Evolutionary conservation across 2,888 invertebrate genomes (phyloP), one percentile per base, ranked within the genome.

Genomic region (Tuta absoluta): DNA sequence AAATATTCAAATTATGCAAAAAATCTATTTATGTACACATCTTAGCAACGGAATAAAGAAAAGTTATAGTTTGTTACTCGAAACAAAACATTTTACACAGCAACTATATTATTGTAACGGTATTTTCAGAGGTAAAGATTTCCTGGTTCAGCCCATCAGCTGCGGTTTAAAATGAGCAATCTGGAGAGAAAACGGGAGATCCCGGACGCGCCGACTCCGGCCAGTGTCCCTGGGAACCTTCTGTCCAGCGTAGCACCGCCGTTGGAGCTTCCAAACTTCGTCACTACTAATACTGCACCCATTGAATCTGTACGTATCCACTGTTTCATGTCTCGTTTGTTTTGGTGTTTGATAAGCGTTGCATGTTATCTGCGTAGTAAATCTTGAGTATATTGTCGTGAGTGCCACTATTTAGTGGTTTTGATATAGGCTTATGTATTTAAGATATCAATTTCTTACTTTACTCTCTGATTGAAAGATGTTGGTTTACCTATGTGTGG

Each of bases 231-330:
- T 17, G 93, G 93, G 51, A 95, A 94, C 79, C 77, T 95, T 66
- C 79, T 95, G 63, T 94, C 95, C 0, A 95, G 93, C 74, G 93
- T 95, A n/a, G 92, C 94, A 56, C 95, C 95, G 5, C 95, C 95
- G 0, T 90, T 93, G 28, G 93, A 94, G 71, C 85, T 95, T 51
- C 95, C 95, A 0, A 95, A 93, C 79, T 95, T 95, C 67, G 87
- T 94, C 14, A 92, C 92, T 65, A 84, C 92, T 51, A 75, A 80
- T 14, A 67, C 76, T n/a, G 66, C 74, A 1, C 71, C 78, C 33
- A 65, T 51, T 33, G 65, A 72, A 61, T 71, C 68, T 51, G 75
- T 76, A 65, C 63, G 66, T 65, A 63, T 17, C 53, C 48, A 24
- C 21, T 37, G 45, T 23, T 58, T 60, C 57, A 51, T 17, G 58